A percentile compares a stretch with the other conserved stretches of the same genome.
phyloP scores from a whole-genome alignment of 2,113 vertebrate genomes.

The Bubalus kerabau region DNA sequence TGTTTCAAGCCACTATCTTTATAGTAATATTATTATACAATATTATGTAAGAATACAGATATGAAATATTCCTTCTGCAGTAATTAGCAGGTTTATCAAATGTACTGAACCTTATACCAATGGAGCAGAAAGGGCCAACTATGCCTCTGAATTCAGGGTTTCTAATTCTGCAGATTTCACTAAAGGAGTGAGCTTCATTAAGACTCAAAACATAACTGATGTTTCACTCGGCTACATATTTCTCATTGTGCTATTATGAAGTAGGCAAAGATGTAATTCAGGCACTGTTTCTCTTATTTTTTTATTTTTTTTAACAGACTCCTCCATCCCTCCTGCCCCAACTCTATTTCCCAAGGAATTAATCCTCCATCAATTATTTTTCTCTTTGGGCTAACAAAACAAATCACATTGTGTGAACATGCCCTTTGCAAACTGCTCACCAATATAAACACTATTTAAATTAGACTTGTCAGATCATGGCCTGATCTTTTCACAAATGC shows the following conservation, averaged over 20 bases:
- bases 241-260: not conserved
- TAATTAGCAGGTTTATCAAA: not conserved
- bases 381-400: not conserved
- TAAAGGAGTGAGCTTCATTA: not conserved
- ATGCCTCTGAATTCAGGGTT: not conserved
- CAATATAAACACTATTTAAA: conserved; percentile 37
- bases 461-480: not conserved
- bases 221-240: not conserved
- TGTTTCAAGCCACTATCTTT: not conserved
- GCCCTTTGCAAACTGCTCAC: conserved; percentile 19
- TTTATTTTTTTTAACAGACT: not conserved
- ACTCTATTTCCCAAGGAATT: not conserved
- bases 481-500: not conserved
- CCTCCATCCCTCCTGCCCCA: not conserved
- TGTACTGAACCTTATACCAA: not conserved
- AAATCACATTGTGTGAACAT: not conserved
- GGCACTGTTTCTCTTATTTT: not conserved
- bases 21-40: not conserved
- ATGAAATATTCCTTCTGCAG: not conserved
- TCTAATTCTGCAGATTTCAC: not conserved
- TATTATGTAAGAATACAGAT: not conserved
- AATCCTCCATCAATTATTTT: not conserved
- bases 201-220: not conserved
- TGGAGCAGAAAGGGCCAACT: not conserved
- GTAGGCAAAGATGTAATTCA: not conserved